Evolutionary conservation across 2,113 vertebrate species (phyloP).

Genomic region (Cryptomyrus ogoouensis): DNA sequence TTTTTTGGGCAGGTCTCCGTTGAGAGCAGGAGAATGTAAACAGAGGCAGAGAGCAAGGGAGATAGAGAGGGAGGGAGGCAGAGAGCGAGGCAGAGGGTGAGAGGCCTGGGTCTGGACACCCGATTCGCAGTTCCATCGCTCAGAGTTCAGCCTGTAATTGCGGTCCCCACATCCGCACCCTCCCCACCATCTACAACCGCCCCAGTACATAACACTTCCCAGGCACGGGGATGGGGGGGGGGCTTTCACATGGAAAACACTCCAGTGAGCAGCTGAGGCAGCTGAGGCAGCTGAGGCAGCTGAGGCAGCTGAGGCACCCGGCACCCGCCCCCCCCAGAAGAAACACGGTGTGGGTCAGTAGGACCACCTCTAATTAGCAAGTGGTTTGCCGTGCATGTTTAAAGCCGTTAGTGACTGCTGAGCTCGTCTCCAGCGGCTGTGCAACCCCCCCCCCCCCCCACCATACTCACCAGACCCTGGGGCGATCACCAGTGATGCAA

Average conservation of each 20-base stretch:
- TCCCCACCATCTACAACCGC: neutral
- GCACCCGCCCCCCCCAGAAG: neutral
- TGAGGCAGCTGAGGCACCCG: neutral
- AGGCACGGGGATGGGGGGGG: neutral
- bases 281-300: too few species aligned
- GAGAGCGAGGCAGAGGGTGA: neutral
- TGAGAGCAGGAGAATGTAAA: neutral
- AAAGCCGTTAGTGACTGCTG: conserved; percentile 17
- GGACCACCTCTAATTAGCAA: conserved; percentile 14
- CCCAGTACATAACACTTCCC: neutral
- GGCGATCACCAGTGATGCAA: conserved; percentile 18
- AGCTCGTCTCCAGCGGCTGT: neutral
- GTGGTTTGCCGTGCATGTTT: conserved; percentile 15
- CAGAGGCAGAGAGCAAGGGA: neutral
- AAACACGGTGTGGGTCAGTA: neutral
- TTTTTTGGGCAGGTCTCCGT: neutral
- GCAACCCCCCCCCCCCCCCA: neutral
- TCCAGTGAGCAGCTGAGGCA: neutral
- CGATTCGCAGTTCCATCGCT: neutral
- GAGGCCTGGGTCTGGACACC: neutral
- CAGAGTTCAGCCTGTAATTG: neutral
- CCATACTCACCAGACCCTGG: conserved; percentile 7
- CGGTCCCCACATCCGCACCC: neutral
- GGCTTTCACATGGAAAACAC: conserved; percentile 20
- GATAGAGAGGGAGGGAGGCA: too few species aligned